Base-by-base conservation (phyloP, 1,140 invertebrate species). In the Cataglyphis hispanica region DNA sequence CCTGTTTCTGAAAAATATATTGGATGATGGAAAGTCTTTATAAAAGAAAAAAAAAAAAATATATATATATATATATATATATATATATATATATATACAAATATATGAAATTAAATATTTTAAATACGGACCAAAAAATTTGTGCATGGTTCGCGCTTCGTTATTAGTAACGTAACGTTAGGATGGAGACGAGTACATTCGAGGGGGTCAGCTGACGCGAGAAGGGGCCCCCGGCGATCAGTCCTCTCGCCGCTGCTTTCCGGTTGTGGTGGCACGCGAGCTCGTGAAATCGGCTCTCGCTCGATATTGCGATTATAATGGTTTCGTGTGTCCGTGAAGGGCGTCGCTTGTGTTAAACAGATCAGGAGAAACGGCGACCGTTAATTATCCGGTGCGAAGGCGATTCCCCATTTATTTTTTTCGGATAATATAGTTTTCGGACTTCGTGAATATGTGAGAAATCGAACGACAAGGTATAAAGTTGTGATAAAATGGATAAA, bases 191-290 rank as follows among this genome's bases (percentile, higher is more conserved):
- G 2, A n/a, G 16, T 19, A 78, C 19, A 19, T 34, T 78, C 46
- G 13, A 50, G 43, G 22, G 76, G 76, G 27, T 69, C 63, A 25
- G 40, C n/a, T 13, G 63, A 10, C 8, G 43, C 31, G 46, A 80
- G 76, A 80, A 78, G 40, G 76, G 46, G 76, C 63, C 43, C 2
- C 0, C n/a, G 2, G 25, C 78, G 78, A 74, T 83, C 78, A 83
- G 78, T 83, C 53, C 67, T 60, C 40, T 70, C 53, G 67, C 67
- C 27, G 78, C 37, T 46, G 78, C 53, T 61, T 83, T 83, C 78
- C 56, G 53, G 25, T 72, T 27, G 53, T 56, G 67, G 64, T 40
- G 53, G 53, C 53, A 74, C 53, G 53, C 78, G 53, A 60, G 53
- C 27, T 83, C 37, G 67, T 46, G 37, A 83, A 60, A 61, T 83